Conservation (phyloP, 2,888 invertebrate species). For the Lochmaea capreae region DNA sequence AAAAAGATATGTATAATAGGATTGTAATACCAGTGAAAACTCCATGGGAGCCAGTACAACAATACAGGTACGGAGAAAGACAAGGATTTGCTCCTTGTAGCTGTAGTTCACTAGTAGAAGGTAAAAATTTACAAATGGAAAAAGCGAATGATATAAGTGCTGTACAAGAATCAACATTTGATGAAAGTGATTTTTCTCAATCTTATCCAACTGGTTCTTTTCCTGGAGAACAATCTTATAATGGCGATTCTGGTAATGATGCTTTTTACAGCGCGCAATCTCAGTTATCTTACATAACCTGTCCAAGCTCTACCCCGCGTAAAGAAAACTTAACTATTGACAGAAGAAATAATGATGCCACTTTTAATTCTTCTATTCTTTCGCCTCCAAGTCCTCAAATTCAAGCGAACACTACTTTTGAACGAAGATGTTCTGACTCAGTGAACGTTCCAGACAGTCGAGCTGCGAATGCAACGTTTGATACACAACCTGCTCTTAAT, state of each 20-base stretch:
- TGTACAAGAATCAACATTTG: neutral
- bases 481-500: neutral
- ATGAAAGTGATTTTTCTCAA: neutral
- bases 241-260: neutral
- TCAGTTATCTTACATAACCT: neutral
- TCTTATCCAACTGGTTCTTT: neutral
- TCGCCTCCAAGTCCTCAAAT: neutral
- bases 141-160: neutral
- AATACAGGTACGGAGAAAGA: neutral
- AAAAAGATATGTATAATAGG: neutral
- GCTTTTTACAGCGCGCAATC: neutral
- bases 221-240: neutral
- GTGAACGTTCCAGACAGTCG: neutral
- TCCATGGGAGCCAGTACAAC: neutral
- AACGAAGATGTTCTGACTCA: neutral
- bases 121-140: slow-evolving; percentile 5
- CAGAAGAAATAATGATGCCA: neutral
- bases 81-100: slow-evolving; percentile 7
- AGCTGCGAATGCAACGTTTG: neutral
- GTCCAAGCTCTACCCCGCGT: neutral
- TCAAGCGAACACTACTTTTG: neutral
- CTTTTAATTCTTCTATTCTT: neutral
- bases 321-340: neutral
- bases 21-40: neutral
- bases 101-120: neutral